Evolutionary conservation across 2,888 invertebrate species (phyloP).

Genomic region (Anoncus sp.): DNA sequence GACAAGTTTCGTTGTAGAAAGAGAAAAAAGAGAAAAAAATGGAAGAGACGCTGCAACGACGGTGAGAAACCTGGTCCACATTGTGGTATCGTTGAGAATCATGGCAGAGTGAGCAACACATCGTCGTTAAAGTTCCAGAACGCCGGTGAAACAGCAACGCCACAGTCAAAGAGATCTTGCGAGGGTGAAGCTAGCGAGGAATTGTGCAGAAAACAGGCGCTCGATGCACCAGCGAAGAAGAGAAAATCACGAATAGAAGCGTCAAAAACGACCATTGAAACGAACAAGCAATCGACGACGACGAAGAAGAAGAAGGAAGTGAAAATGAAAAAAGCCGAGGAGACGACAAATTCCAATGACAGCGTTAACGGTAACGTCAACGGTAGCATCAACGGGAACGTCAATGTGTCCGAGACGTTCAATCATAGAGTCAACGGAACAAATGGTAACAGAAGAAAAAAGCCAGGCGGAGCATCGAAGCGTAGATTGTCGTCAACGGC

Average conservation of each 20-base stretch:
- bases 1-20: conserved; percentile 84
- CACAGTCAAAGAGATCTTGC: conserved; percentile 77
- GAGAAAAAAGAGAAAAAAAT: conserved; percentile 84
- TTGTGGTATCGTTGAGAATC: conserved; percentile 65
- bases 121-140: conserved; percentile 37
- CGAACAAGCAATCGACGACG: neutral
- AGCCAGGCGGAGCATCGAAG: conserved; percentile 70
- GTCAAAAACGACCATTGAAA: conserved; percentile 8
- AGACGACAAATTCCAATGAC: conserved; percentile 16
- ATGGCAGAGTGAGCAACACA: conserved; percentile 27
- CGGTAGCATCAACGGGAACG: conserved; percentile 12
- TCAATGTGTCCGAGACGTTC: neutral
- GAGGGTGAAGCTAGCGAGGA: conserved; percentile 77
- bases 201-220: conserved; percentile 74
- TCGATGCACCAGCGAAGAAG: conserved; percentile 77
- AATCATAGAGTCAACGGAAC: conserved; percentile 64
- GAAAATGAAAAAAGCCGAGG: conserved; percentile 61
- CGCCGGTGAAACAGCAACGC: conserved; percentile 57
- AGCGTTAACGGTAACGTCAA: neutral
- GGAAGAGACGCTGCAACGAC: conserved; percentile 77
- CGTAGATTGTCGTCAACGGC: conserved; percentile 50
- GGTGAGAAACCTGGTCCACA: conserved; percentile 75
- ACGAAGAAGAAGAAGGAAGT: conserved; percentile 62
- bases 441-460: conserved; percentile 70
- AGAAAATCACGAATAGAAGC: conserved; percentile 83